Conservation (phyloP, 2,797 vertebrate genomes). For the Darevskia mixta region DNA sequence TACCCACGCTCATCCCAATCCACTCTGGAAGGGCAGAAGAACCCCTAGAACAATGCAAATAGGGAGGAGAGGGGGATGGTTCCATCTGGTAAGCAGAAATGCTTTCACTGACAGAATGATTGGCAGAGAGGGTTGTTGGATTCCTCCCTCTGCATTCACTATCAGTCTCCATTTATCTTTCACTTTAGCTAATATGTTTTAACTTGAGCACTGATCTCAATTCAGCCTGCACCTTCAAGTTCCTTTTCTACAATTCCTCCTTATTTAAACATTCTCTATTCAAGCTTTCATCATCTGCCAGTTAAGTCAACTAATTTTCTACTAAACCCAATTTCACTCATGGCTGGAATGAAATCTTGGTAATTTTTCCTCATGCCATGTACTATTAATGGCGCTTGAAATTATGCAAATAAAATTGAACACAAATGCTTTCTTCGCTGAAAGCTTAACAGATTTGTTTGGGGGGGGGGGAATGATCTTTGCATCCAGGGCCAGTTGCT, state of each 20-base stretch:
- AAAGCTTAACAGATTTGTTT: constrained; percentile 33
- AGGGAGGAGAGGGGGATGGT: too few species aligned
- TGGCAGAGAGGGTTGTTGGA: too few species aligned
- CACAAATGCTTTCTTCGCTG: constrained; percentile 28
- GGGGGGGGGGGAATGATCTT: background rate
- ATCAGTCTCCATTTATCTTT: background rate
- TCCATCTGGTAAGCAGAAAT: too few species aligned
- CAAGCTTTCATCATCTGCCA: constrained; percentile 75
- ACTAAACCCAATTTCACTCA: constrained; percentile 83
- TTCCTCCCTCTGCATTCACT: background rate
- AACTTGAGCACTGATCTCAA: constrained; percentile 1
- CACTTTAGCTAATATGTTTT: background rate
- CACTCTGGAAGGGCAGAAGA: too few species aligned
- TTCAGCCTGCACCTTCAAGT: constrained; percentile 17
- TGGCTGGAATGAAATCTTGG: constrained; percentile 76
- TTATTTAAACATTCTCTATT: constrained; percentile 70
- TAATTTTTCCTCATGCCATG: constrained; percentile 73
- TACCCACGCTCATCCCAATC: too few species aligned
- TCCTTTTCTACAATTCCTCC: constrained; percentile 23
- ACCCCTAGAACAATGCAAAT: too few species aligned
- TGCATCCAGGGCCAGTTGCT: constrained; percentile 18
- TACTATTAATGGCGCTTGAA: constrained; percentile 80
- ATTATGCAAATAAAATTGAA: constrained; percentile 77
- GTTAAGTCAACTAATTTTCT: constrained; percentile 83
- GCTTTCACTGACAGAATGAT: too few species aligned